These are phyloP conservation scores for Diorhabda elongata DNA, from an alignment of 1,140 invertebrate species.

Conservation along the genomic window DNA sequence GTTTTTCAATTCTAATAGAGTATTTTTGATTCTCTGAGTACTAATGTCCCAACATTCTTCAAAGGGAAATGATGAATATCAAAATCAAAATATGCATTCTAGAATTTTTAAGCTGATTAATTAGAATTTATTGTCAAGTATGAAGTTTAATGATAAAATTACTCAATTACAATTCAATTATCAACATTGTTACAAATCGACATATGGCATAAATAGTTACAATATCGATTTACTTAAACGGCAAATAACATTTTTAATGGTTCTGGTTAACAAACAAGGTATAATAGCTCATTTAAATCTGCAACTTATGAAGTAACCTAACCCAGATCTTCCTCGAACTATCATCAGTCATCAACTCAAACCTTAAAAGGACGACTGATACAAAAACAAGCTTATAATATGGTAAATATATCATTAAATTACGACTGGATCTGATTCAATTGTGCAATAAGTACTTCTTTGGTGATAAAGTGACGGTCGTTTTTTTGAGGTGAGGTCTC, in stretches of 20 bases:
- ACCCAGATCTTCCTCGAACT: neutral
- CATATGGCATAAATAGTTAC: no score
- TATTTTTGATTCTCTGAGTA: no score
- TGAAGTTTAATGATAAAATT: no score
- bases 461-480: neutral
- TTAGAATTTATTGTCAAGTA: no score
- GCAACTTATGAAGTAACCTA: neutral
- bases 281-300: neutral
- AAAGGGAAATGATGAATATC: no score
- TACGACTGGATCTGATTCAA: neutral
- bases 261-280: neutral
- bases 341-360: neutral
- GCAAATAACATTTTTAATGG: neutral
- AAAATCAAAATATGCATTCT: no score
- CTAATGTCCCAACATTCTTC: no score
- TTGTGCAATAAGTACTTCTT: conserved; percentile 3
- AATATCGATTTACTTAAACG: no score
- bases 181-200: no score
- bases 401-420: neutral
- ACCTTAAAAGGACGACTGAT: neutral
- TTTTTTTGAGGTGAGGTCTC: neutral
- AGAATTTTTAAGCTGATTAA: no score
- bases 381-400: neutral
- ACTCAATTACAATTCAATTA: no score
- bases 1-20: no score